Evolutionary conservation across 2,113 vertebrate species (phyloP).

Genomic region (Burhinus bistriatus): DNA sequence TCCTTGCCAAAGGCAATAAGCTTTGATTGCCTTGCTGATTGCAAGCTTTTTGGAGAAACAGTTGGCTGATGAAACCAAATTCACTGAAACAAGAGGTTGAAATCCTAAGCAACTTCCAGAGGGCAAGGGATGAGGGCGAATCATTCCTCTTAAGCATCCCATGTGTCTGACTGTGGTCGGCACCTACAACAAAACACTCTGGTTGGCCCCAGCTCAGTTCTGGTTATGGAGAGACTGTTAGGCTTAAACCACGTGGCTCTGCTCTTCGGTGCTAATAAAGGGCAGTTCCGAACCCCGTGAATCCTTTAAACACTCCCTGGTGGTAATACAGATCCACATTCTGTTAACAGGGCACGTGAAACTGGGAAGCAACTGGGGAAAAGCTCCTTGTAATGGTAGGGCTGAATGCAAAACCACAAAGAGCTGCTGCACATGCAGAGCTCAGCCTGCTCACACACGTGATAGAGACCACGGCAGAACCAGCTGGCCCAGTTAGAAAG

Average conservation of each 20-base stretch:
- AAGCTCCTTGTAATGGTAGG: background rate
- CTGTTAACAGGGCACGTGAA: background rate
- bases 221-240: background rate
- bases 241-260: background rate
- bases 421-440: background rate
- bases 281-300: background rate
- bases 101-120: background rate
- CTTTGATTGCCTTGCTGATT: background rate
- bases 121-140: background rate
- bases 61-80: background rate
- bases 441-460: background rate
- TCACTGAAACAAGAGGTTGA: background rate
- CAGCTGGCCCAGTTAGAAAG: background rate
- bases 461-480: background rate
- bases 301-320: background rate
- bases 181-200: accelerated
- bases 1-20: background rate
- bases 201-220: background rate
- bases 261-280: background rate
- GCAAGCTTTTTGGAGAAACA: background rate
- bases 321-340: background rate
- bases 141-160: background rate
- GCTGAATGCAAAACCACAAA: background rate
- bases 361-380: background rate
- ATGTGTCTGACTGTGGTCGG: accelerated